Conservation (phyloP, 2,113 vertebrate species). For the Syrmaticus mikado region DNA sequence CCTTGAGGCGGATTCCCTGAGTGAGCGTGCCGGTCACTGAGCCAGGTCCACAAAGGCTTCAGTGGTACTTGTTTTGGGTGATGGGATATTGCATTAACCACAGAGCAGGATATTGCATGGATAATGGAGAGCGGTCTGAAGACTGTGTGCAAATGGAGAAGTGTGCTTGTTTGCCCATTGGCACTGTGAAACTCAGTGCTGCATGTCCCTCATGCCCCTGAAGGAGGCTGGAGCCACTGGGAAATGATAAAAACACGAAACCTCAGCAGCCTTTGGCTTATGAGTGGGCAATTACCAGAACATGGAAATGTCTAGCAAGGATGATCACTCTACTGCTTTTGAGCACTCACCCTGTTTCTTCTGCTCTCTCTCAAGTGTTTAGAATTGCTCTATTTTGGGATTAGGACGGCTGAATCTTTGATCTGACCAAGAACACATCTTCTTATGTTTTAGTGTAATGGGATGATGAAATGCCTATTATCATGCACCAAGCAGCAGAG, state of each 20-base stretch:
- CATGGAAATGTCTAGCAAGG: neutral
- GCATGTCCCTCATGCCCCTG: neutral
- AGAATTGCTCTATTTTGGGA: neutral
- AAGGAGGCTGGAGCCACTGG: neutral
- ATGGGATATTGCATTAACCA: neutral
- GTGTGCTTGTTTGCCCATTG: neutral
- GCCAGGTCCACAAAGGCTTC: neutral
- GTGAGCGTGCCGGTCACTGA: neutral
- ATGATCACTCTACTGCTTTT: neutral
- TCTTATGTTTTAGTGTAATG: constrained; percentile 13
- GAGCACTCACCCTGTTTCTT: neutral
- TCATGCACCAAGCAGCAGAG: neutral
- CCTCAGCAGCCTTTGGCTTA: neutral
- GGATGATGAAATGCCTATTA: constrained; percentile 29
- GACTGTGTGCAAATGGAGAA: neutral
- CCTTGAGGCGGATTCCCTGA: neutral
- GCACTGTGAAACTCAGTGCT: neutral
- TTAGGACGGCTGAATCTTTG: neutral
- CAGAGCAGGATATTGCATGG: neutral
- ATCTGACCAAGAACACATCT: neutral
- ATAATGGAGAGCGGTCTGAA: neutral
- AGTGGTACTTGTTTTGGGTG: neutral
- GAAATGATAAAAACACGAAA: neutral
- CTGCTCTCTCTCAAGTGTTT: neutral
- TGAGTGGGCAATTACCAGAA: neutral